Percentiles rank a stretch among this genome's conserved stretches.
These are phyloP conservation scores for Lampris incognitus DNA, from an alignment of 2,113 vertebrate species.

Conservation along the genomic window DNA sequence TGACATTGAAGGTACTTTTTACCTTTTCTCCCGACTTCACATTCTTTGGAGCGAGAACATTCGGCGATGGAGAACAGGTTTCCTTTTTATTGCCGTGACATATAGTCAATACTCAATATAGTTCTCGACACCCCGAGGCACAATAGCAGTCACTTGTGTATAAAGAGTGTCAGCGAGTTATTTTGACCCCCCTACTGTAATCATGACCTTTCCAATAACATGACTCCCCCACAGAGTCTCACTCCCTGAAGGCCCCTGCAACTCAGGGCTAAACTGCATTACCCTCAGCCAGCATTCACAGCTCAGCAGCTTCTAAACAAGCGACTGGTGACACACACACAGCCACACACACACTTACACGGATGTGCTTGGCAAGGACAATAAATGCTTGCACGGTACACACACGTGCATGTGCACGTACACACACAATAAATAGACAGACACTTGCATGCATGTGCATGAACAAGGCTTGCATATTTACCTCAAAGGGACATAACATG, in stretches of 20 bases:
- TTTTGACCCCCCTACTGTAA: conserved; percentile 85
- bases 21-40: conserved; percentile 82
- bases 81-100: conserved; percentile 84
- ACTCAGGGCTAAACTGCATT: conserved; percentile 78
- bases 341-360: conserved; percentile 54
- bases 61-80: conserved; percentile 78
- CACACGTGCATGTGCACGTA: conserved; percentile 10
- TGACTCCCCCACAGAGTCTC: conserved; percentile 75
- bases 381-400: conserved; percentile 49
- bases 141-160: conserved; percentile 79
- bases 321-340: conserved; percentile 65
- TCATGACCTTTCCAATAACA: conserved; percentile 86
- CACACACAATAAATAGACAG: neutral
- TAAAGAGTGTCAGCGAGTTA: conserved; percentile 82
- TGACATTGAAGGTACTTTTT: conserved; percentile 76
- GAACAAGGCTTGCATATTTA: conserved; percentile 71
- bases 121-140: conserved; percentile 80
- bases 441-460: conserved; percentile 26
- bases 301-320: conserved; percentile 81
- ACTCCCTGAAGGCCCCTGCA: conserved; percentile 75
- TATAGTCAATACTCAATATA: conserved; percentile 87
- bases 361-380: conserved; percentile 56
- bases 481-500: conserved; percentile 72
- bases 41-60: conserved; percentile 70
- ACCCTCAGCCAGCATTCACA: conserved; percentile 75